A percentile compares a stretch with the other conserved stretches of the same genome.
phyloP scores from a whole-genome alignment of 2,888 invertebrate species.

The Elgonia sp. region DNA sequence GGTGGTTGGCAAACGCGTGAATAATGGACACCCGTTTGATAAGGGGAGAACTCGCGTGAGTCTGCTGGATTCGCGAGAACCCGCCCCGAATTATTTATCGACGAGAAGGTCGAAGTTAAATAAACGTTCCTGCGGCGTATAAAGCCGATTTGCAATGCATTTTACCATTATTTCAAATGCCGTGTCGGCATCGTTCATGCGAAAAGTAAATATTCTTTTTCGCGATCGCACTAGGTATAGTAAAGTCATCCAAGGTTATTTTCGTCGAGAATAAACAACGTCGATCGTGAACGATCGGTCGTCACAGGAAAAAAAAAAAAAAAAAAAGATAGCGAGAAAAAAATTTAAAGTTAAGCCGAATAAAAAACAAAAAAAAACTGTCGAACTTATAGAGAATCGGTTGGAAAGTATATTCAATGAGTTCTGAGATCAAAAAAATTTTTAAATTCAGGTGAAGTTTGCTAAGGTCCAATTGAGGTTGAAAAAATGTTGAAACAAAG shows the following conservation, averaged over 20 bases:
- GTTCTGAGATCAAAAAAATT: no score
- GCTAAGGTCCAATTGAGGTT: no score
- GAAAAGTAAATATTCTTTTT: conserved; percentile 75
- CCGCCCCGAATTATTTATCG: conserved; percentile 84
- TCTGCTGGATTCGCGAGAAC: conserved; percentile 87
- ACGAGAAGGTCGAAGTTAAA: conserved; percentile 84
- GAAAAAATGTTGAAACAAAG: no score
- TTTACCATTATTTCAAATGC: conserved; percentile 76
- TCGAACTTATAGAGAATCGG: no score
- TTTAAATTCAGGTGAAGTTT: no score
- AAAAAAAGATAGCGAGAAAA: background rate
- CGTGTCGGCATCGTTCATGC: conserved; percentile 69
- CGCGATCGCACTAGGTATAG: conserved; percentile 51
- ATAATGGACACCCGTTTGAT: conserved; percentile 86
- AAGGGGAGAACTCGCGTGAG: conserved; percentile 87
- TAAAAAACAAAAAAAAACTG: background rate
- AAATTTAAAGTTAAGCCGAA: background rate
- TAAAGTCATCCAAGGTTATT: conserved; percentile 72
- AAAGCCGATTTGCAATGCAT: conserved; percentile 83
- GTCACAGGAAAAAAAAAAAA: conserved; percentile 6
- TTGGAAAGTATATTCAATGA: no score
- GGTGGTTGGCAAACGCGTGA: conserved; percentile 87
- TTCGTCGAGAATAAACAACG: conserved; percentile 74
- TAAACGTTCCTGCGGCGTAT: conserved; percentile 82
- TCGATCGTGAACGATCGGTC: conserved; percentile 69